Evolutionary conservation across 2,113 vertebrate species (phyloP).

Genomic region (Alces alces): DNA sequence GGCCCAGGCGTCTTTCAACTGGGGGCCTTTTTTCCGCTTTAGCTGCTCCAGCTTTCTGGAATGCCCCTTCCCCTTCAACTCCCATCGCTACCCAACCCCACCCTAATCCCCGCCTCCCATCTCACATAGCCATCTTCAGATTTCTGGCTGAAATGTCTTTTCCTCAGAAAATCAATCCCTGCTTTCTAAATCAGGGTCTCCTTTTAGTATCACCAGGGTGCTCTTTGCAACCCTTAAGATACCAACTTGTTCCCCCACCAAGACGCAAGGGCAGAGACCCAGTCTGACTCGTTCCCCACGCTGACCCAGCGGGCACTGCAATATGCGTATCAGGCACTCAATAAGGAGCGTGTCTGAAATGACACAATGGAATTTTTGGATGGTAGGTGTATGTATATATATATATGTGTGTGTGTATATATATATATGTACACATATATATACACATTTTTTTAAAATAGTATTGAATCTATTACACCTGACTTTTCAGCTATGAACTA

Average conservation of each 20-base stretch:
- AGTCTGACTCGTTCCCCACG: background rate
- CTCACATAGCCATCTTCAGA: background rate
- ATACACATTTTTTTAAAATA: background rate
- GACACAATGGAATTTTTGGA: background rate
- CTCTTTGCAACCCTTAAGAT: background rate
- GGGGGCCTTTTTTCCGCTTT: background rate
- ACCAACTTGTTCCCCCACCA: background rate
- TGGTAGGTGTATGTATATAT: background rate
- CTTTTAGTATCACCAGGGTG: background rate
- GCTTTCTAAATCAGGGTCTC: background rate
- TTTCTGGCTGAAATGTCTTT: background rate
- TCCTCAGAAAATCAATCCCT: background rate
- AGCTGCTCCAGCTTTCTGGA: background rate
- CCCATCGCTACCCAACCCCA: background rate
- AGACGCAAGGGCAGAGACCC: background rate
- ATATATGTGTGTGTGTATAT: too few species aligned
- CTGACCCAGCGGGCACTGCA: background rate
- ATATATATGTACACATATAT: rapidly evolving
- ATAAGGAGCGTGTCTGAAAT: background rate
- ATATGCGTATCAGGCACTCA: background rate
- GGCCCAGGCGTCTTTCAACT: background rate
- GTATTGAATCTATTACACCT: background rate
- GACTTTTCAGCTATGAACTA: background rate
- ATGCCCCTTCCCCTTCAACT: background rate
- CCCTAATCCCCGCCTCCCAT: background rate